Evolutionary conservation across 64 coral and sea anemone genomes (phyloP).

Genomic region (Montipora cactus): DNA sequence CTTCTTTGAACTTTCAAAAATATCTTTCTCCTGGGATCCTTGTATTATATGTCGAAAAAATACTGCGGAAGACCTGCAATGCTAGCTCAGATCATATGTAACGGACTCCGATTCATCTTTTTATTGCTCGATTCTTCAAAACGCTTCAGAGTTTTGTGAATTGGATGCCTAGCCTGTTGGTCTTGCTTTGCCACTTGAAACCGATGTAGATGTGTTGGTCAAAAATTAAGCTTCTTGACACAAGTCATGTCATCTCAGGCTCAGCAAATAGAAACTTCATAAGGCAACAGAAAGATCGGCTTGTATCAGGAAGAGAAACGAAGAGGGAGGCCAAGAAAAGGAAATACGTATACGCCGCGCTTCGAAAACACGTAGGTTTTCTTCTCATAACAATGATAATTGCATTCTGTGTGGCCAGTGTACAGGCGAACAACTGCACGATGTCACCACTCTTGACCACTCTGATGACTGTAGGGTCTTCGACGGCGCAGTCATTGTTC

Average conservation of each 20-base stretch:
- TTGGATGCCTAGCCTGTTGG: not conserved
- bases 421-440: too few relatives aligned
- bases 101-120: not conserved
- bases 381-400: too few relatives aligned
- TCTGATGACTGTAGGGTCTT: constrained; percentile 43
- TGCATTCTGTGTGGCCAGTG: too few relatives aligned
- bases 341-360: too few relatives aligned
- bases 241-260: constrained; percentile 68
- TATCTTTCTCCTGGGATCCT: too few relatives aligned
- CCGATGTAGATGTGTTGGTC: constrained; percentile 50
- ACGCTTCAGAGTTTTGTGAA: constrained; percentile 4
- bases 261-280: constrained; percentile 45
- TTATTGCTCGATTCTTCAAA: constrained; percentile 52
- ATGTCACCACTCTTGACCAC: too few relatives aligned
- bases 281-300: constrained; percentile 35
- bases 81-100: constrained; percentile 44
- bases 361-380: not conserved
- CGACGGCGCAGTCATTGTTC: not conserved
- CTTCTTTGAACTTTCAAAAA: too few relatives aligned
- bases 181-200: constrained; percentile 16
- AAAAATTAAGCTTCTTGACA: constrained; percentile 69
- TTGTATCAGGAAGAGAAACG: constrained; percentile 22
- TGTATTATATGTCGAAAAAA: too few relatives aligned
- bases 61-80: not conserved
- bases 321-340: too few relatives aligned